These are phyloP conservation scores for Dolichoris vasculosae DNA, from an alignment of 1,140 invertebrate genomes.

Conservation along the genomic window DNA sequence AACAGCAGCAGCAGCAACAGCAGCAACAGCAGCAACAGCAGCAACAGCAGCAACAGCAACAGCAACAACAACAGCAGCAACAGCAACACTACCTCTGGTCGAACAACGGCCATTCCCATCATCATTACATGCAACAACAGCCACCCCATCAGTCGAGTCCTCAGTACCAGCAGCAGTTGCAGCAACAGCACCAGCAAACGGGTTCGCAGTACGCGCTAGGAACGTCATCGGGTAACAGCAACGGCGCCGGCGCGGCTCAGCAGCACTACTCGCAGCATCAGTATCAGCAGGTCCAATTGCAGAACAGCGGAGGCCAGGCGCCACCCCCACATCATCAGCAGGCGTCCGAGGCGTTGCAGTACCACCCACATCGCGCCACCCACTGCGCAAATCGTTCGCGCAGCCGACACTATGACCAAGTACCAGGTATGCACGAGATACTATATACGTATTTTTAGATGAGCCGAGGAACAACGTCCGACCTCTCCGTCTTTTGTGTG, in stretches of 20 bases:
- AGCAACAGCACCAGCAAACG: slow-evolving; percentile 54
- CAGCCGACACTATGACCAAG: slow-evolving; percentile 26
- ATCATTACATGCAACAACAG: slow-evolving; percentile 5
- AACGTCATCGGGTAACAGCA: slow-evolving; percentile 1
- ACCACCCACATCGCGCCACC: slow-evolving; percentile 52
- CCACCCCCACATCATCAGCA: slow-evolving; percentile 60
- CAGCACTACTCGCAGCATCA: slow-evolving; percentile 56
- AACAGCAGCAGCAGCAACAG: slow-evolving; percentile 40
- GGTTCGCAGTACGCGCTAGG: slow-evolving; percentile 54
- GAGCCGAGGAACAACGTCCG: background rate
- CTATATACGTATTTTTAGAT: background rate
- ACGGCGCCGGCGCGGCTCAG: slow-evolving; percentile 42
- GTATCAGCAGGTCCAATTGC: slow-evolving; percentile 62
- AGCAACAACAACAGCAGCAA: slow-evolving; percentile 52
- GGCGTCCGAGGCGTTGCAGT: slow-evolving; percentile 56
- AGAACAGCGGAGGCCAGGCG: slow-evolving; percentile 57
- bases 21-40: slow-evolving; percentile 52
- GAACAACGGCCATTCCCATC: background rate
- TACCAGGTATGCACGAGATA: slow-evolving; percentile 33
- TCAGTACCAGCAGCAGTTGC: slow-evolving; percentile 54
- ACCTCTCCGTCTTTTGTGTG: background rate
- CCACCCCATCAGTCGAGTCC: background rate
- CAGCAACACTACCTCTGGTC: slow-evolving; percentile 39
- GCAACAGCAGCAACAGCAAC: slow-evolving; percentile 49
- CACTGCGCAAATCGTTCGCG: slow-evolving; percentile 50